Conservation (phyloP, 2,113 vertebrate species). For the Speoplatyrhinus poulsoni region DNA sequence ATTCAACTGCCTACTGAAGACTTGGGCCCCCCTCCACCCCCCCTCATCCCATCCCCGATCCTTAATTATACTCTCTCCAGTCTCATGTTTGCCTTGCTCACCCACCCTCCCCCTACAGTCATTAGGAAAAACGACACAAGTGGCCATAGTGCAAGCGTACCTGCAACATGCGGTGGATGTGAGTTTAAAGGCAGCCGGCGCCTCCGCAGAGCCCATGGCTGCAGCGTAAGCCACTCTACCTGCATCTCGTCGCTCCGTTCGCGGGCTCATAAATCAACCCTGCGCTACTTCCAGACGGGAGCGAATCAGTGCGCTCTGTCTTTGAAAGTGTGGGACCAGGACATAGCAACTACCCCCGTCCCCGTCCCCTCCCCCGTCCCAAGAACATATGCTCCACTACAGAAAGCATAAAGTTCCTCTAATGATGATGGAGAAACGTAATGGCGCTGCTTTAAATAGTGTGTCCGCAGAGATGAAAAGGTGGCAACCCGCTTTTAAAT, state of each 20-base stretch:
- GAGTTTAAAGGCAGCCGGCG: slow-evolving; percentile 51
- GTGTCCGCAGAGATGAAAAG: background rate
- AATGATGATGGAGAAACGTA: background rate
- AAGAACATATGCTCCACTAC: background rate
- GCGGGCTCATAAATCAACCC: slow-evolving; percentile 58
- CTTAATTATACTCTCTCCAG: slow-evolving; percentile 57
- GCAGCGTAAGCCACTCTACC: slow-evolving; percentile 34
- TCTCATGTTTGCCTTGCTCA: slow-evolving; percentile 49
- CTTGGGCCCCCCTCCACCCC: slow-evolving; percentile 43
- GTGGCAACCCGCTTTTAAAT: background rate
- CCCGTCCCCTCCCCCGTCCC: background rate
- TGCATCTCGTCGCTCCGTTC: background rate
- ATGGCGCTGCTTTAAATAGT: background rate
- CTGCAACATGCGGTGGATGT: slow-evolving; percentile 46
- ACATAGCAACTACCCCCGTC: slow-evolving; percentile 11
- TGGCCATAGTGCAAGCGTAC: slow-evolving; percentile 38
- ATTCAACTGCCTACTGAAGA: slow-evolving; percentile 65
- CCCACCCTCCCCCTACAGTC: slow-evolving; percentile 45
- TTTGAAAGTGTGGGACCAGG: slow-evolving; percentile 31
- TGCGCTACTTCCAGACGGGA: slow-evolving; percentile 39
- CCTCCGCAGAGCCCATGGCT: slow-evolving; percentile 21
- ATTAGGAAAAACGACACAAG: slow-evolving; percentile 69
- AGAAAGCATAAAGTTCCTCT: slow-evolving; percentile 8
- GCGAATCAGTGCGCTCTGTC: slow-evolving; percentile 50
- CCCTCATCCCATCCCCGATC: slow-evolving; percentile 17